phyloP scores from a whole-genome alignment of 2,797 vertebrate genomes.

The Syngnathus acus region DNA sequence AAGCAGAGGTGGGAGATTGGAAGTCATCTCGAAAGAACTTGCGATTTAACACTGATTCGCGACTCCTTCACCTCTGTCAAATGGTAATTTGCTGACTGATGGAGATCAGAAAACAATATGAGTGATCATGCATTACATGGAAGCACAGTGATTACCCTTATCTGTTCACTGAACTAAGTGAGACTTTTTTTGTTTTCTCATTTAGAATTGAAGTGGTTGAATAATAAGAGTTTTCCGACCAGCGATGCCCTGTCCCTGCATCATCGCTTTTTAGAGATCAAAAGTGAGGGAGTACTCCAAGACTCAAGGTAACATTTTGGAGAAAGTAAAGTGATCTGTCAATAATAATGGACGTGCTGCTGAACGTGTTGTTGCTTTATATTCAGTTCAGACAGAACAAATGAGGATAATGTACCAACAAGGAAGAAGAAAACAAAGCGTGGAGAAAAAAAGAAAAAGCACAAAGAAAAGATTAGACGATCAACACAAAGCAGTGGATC shows the following conservation, averaged over 20 bases:
- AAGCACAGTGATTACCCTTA: too few relatives aligned
- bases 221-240: constrained; percentile 81
- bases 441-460: constrained; percentile 74
- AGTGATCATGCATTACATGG: not conserved
- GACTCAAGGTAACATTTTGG: constrained; percentile 61
- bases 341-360: not conserved
- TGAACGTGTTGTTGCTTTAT: not conserved
- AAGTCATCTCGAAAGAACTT: not conserved
- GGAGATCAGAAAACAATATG: not conserved
- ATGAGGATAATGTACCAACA: constrained; percentile 23
- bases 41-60: not conserved
- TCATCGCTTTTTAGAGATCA: constrained; percentile 53
- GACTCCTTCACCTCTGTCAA: too few relatives aligned
- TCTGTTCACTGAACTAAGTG: not conserved
- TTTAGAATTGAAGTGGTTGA: constrained; percentile 82
- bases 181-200: constrained; percentile 3
- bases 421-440: constrained; percentile 78
- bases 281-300: constrained; percentile 24
- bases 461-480: constrained; percentile 65
- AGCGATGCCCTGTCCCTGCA: constrained; percentile 72
- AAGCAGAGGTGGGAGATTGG: not conserved
- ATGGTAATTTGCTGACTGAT: not conserved
- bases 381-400: constrained; percentile 40
- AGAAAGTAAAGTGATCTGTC: too few relatives aligned
- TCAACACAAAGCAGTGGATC: constrained; percentile 60